Percentiles rank a stretch among this genome's conserved stretches.
Evolutionary conservation across 2,888 invertebrate species (phyloP).

Genomic region (Melieria picta): DNA sequence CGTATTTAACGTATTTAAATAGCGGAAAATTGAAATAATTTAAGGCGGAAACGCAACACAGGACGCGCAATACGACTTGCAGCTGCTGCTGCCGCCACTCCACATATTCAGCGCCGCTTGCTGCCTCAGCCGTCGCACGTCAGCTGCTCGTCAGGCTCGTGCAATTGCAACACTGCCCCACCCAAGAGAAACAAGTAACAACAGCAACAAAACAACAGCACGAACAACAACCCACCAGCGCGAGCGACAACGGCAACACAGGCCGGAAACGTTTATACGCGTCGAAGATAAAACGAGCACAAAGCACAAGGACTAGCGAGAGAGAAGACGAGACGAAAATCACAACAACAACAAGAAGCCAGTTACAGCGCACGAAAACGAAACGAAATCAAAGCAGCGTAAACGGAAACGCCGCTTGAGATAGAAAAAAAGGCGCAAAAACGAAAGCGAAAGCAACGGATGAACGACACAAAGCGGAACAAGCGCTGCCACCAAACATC

Average conservation of each 20-base stretch:
- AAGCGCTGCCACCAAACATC: neutral
- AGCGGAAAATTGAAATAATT: constrained; percentile 39
- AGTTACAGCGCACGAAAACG: constrained; percentile 1
- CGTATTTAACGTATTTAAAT: constrained; percentile 30
- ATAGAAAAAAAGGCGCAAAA: neutral
- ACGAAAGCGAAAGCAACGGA: neutral
- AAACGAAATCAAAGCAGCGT: constrained; percentile 9
- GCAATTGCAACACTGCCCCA: neutral
- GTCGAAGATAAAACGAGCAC: constrained; percentile 3
- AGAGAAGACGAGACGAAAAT: constrained; percentile 4
- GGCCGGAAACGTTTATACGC: constrained; percentile 16
- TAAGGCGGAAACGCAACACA: constrained; percentile 18
- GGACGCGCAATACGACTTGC: neutral
- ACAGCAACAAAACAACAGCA: constrained; percentile 18
- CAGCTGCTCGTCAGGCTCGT: neutral
- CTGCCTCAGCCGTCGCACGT: constrained; percentile 8
- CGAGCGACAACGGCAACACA: constrained; percentile 9
- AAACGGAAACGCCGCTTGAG: constrained; percentile 4
- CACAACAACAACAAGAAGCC: neutral
- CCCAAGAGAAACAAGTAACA: neutral
- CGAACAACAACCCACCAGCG: constrained; percentile 8
- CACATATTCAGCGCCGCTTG: neutral
- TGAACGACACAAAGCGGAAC: constrained; percentile 8
- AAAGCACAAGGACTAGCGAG: constrained; percentile 3
- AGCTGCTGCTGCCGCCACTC: neutral